Base-by-base conservation (phyloP, 2,888 invertebrate species). In the Neoascia interrupta region DNA sequence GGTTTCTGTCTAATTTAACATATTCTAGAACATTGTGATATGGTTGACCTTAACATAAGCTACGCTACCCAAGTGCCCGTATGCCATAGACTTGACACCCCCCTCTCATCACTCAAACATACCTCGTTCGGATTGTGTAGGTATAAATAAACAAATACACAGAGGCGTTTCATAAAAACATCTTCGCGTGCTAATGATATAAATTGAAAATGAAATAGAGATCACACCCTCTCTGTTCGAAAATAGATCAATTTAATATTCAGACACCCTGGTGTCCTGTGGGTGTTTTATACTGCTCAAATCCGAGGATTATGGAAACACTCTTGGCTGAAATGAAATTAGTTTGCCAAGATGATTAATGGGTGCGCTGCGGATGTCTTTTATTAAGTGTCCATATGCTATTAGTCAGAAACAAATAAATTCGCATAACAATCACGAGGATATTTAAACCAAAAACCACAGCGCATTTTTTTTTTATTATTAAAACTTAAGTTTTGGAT, bases 181-280 rank as follows among this genome's bases (percentile, higher is more conserved):
- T 54, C 68, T 53, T 53, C 60, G 53, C 53, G 34, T 47, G 23
- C 43, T 53, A 31, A 19, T 28, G 26, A 23, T 13, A 39, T 41
- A 66, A 47, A 66, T 51, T 54, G n/a, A n/a, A 28, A 47, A 45
- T 11, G 19, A 49, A 34, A 58, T 31, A 11, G 28, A 49, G 41
- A 68, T 58, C 76, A 76, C 76, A 76, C 76, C 75, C 72, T 58
- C 72, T 64, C 21, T 23, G 28, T 34, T 45, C 39, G 16, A 72
- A 76, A 76, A 76, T 76, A 76, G 76, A 70, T 47, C 6, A 45
- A 23, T 28, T 64, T 41, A 51, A 34, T 26, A 18, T 51, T 34
- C 6, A 23, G 26, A 37, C 39, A 13, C 31, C 19, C n/a, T 13
- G 8, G 5, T 21, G 3, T 5, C 16, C 15, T 5, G 4, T 11